These are phyloP conservation scores for Epinotia bilunana DNA, from an alignment of 2,888 invertebrate species.

Conservation along the genomic window DNA sequence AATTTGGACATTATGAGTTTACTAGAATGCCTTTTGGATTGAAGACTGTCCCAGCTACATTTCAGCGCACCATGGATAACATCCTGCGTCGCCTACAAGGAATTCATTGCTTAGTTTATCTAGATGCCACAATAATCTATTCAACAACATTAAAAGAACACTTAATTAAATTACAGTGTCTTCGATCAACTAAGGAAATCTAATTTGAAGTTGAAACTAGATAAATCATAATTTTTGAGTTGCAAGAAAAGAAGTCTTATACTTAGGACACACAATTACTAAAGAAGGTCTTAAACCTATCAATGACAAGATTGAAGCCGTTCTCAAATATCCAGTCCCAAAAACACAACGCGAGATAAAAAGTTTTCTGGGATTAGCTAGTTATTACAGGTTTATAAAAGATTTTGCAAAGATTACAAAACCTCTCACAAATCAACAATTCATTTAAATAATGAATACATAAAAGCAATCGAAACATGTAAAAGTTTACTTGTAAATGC, in stretches of 20 bases:
- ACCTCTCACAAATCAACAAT: too few relatives aligned
- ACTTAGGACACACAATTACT: too few relatives aligned
- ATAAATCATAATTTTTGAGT: too few relatives aligned
- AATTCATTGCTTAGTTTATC: conserved; percentile 33
- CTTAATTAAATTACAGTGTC: conserved; percentile 1
- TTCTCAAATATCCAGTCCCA: not conserved
- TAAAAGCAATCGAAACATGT: too few relatives aligned
- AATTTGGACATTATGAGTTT: conserved; percentile 50
- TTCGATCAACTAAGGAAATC: not conserved
- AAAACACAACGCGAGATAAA: conserved; percentile 21
- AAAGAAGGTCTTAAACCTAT: not conserved
- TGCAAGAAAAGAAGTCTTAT: too few relatives aligned
- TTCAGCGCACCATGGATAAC: conserved; percentile 58
- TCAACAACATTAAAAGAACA: conserved; percentile 11
- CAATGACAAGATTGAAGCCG: too few relatives aligned
- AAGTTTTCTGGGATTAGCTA: conserved; percentile 11
- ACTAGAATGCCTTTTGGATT: conserved; percentile 57
- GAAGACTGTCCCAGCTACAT: conserved; percentile 56
- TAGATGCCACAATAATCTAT: conserved; percentile 19
- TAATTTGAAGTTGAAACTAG: too few relatives aligned
- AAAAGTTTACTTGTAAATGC: too few relatives aligned
- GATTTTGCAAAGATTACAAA: too few relatives aligned
- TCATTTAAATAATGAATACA: too few relatives aligned
- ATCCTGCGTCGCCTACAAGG: conserved; percentile 50
- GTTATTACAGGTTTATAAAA: too few relatives aligned